Percentiles rank a stretch among this genome's conserved stretches.
Evolutionary conservation across 2,888 invertebrate genomes (phyloP).

Genomic region (Drosophila fungiperda): DNA sequence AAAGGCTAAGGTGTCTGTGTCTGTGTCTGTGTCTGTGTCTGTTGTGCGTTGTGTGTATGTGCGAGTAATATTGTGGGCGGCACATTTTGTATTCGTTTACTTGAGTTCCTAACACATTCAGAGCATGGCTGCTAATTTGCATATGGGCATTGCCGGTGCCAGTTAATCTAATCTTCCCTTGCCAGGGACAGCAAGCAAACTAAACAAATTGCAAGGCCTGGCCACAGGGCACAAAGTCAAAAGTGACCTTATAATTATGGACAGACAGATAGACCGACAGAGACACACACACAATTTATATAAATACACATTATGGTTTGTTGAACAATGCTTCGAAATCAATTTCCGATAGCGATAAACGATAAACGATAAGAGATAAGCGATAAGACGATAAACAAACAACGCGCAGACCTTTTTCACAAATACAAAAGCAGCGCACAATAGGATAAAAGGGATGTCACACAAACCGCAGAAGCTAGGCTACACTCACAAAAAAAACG

Average conservation of each 20-base stretch:
- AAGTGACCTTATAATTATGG: conserved; percentile 65
- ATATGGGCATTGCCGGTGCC: conserved; percentile 25
- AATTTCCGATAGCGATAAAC: conserved; percentile 66
- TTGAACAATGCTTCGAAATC: conserved; percentile 65
- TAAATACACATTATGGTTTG: neutral
- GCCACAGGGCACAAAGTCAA: conserved; percentile 38
- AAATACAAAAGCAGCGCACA: conserved; percentile 43
- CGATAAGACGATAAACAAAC: conserved; percentile 56
- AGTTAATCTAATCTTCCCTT: neutral
- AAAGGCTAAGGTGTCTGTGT: conserved; percentile 9
- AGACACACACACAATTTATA: conserved; percentile 4
- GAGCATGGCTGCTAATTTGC: conserved; percentile 60
- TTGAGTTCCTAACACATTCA: conserved; percentile 13
- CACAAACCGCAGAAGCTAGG: conserved; percentile 8
- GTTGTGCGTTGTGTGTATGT: conserved; percentile 1
- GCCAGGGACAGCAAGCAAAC: conserved; percentile 14
- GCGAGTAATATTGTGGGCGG: conserved; percentile 6
- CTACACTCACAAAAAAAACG: neutral
- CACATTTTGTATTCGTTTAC: conserved; percentile 41
- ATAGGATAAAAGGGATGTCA: conserved; percentile 32
- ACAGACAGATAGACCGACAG: conserved; percentile 6
- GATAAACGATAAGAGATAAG: conserved; percentile 58
- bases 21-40: neutral
- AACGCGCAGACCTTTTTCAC: conserved; percentile 41
- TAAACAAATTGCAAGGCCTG: conserved; percentile 62